phyloP scores from a whole-genome alignment of 2,797 vertebrate genomes.

The Alfaro cultratus region DNA sequence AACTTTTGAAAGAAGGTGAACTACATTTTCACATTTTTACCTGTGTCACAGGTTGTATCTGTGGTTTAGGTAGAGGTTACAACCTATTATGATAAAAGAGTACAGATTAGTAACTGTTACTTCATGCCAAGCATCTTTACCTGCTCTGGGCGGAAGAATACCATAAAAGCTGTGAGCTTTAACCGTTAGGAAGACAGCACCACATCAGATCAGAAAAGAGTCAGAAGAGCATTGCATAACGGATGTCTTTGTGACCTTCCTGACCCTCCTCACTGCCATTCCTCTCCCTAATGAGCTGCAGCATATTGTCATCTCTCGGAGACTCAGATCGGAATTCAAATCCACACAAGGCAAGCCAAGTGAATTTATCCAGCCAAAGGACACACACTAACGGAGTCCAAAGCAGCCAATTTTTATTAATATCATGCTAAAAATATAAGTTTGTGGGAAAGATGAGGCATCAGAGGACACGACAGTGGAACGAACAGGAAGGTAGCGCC shows the following conservation, averaged over 20 bases:
- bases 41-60: neutral
- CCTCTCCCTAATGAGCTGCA: conserved; percentile 65
- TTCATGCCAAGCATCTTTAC: neutral
- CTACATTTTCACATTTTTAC: neutral
- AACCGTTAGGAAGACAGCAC: conserved; percentile 23
- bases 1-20: neutral
- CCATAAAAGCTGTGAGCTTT: conserved; percentile 27
- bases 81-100: neutral
- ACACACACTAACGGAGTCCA: conserved; percentile 36
- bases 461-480: conserved; percentile 41
- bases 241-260: conserved; percentile 36
- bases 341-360: conserved; percentile 17
- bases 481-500: conserved; percentile 50
- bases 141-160: conserved; percentile 7
- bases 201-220: conserved; percentile 47
- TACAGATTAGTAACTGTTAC: neutral
- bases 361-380: conserved; percentile 48
- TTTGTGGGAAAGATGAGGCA: conserved; percentile 58
- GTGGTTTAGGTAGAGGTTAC: neutral
- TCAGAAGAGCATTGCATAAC: conserved; percentile 49
- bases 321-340: conserved; percentile 59
- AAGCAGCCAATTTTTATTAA: conserved; percentile 35
- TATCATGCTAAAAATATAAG: conserved; percentile 56
- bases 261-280: conserved; percentile 54
- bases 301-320: conserved; percentile 51